These are phyloP conservation scores for Aegypius monachus DNA, from an alignment of 2,113 vertebrate genomes.

Conservation along the genomic window DNA sequence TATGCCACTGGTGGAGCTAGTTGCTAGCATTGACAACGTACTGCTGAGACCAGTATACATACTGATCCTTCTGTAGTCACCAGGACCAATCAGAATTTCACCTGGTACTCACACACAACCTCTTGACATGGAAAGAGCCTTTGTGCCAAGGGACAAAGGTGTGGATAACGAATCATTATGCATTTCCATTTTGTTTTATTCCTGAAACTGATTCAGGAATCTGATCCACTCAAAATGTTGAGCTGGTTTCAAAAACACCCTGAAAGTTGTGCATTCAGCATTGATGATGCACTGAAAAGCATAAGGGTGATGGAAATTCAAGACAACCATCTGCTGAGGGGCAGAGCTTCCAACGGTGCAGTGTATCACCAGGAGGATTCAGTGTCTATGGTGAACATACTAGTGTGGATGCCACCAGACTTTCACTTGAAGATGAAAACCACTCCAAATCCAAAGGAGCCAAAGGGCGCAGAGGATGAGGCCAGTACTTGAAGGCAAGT, in stretches of 20 bases:
- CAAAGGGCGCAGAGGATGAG: not conserved
- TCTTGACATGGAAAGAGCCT: not conserved
- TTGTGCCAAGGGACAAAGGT: not conserved
- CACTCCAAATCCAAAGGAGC: not conserved
- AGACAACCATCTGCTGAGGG: not conserved
- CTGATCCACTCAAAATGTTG: conserved; percentile 47
- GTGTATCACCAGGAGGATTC: not conserved
- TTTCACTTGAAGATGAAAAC: not conserved
- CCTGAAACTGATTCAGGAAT: not conserved
- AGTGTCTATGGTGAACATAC: not conserved
- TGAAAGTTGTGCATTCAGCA: conserved; percentile 21
- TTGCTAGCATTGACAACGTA: not conserved
- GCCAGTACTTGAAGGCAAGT: not conserved
- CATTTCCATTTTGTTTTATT: not conserved
- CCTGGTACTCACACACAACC: not conserved
- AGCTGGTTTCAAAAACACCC: conserved; percentile 60
- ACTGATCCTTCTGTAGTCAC: not conserved
- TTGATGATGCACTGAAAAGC: not conserved
- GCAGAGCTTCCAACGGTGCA: not conserved
- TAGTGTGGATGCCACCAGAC: not conserved
- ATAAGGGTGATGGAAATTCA: not conserved
- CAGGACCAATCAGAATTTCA: not conserved
- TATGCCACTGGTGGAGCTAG: not conserved
- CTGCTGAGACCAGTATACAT: not conserved
- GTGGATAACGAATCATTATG: not conserved